Evolutionary conservation across 2,888 invertebrate genomes (phyloP), one percentile per base, ranked within the genome.

Genomic region (Lamproptera curius): DNA sequence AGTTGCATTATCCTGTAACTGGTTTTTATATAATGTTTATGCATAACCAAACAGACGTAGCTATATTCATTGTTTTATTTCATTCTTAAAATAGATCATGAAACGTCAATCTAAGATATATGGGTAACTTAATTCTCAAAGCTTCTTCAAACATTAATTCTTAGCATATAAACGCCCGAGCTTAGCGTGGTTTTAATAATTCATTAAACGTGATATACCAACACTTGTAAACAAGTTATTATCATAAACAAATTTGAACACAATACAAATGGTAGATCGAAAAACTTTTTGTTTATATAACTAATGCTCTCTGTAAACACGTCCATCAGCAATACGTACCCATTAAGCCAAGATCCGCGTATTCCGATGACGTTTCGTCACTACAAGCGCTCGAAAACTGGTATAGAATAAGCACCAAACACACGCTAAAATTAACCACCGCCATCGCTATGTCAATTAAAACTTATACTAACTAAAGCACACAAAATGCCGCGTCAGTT

Each of bases 371-470:
- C 4, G 71, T 61, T 35, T 83, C 84, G 49, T 80, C 76, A 56
- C 76, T 74, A 46, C 71, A 73, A 20, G 67, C 84, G 37, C 65
- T 61, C 9, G 82, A 72, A 41, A 84, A 63, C 61, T 81, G 82
- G 66, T 80, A 81, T 60, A 84, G 56, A 51, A 86, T 62, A 57
- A 87, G 70, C 57, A 85, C 69, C 53, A 85, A 65, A 62, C 76
- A 85, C 64, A 86, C 61, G 71, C 78, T 71, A 66, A 82, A 74
- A 76, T 86, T 84, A 65, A 81, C 67, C 60, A 75, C 69, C 58
- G 85, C 85, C 86, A 87, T 87, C 53, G 63, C 67, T 62, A 39
- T 53, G 61, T 68, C 70, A 74, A 77, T 76, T 75, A 70, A 55
- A 65, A 66, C 65, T 70, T 75, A 73, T 67, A 68, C 55, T 62